A percentile compares a stretch with the other conserved stretches of the same genome.
Evolutionary conservation across 2,113 vertebrate species (phyloP).

Genomic region (Poicephalus gulielmi): DNA sequence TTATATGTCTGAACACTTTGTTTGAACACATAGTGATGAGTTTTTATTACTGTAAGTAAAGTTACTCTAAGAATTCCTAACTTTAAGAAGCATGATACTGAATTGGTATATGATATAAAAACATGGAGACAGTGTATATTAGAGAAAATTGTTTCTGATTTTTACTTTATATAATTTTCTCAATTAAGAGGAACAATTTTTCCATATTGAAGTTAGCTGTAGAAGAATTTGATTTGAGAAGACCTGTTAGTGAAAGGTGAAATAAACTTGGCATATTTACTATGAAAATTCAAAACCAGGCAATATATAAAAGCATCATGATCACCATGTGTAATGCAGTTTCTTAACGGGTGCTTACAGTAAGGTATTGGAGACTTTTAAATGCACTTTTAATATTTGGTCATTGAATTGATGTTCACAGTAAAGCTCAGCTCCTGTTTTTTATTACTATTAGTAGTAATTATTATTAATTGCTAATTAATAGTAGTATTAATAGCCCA

Average conservation of each 20-base stretch:
- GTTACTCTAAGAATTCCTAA: background rate
- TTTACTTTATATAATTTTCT: background rate
- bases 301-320: background rate
- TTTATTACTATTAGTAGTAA: background rate
- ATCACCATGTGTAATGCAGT: background rate
- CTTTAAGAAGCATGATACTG: background rate
- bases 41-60: constrained; percentile 3
- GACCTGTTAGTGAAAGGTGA: background rate
- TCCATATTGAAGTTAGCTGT: background rate
- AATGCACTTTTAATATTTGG: background rate
- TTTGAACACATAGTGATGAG: background rate
- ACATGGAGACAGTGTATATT: background rate
- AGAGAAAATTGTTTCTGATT: background rate
- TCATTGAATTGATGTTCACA: background rate
- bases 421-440: background rate
- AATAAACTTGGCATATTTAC: background rate
- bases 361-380: background rate
- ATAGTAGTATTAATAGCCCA: background rate
- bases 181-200: background rate
- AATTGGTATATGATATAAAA: background rate
- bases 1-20: background rate
- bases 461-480: background rate
- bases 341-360: background rate
- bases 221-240: background rate
- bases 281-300: background rate